These are phyloP conservation scores for Leptinotarsa haldemani DNA, from an alignment of 2,888 invertebrate genomes.

Conservation along the genomic window DNA sequence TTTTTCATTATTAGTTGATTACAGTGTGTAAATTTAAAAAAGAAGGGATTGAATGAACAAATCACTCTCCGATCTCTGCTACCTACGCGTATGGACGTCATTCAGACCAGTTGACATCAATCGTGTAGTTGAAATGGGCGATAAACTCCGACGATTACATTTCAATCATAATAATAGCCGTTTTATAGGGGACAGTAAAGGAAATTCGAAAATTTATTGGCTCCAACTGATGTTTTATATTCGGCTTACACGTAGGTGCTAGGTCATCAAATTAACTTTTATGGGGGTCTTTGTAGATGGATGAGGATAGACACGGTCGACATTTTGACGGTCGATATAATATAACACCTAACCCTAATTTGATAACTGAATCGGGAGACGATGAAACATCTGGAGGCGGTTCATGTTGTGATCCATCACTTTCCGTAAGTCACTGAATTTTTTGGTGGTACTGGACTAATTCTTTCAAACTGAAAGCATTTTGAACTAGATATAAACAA, in stretches of 20 bases:
- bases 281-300: not conserved
- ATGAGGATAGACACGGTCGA: not conserved
- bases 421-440: too few relatives aligned
- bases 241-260: conserved; percentile 13
- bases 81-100: not conserved
- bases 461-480: too few relatives aligned
- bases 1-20: too few relatives aligned
- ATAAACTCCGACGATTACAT: conserved; percentile 12
- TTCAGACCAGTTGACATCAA: conserved; percentile 7
- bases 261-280: conserved; percentile 14
- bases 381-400: too few relatives aligned
- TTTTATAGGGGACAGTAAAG: conserved; percentile 7
- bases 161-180: conserved; percentile 22
- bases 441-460: too few relatives aligned
- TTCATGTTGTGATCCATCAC: too few relatives aligned
- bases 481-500: too few relatives aligned
- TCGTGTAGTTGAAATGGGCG: not conserved
- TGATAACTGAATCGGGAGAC: too few relatives aligned
- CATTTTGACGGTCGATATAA: too few relatives aligned
- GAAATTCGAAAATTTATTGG: conserved; percentile 18
- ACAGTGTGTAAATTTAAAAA: too few relatives aligned
- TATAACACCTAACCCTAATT: too few relatives aligned
- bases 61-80: too few relatives aligned
- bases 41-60: not conserved
- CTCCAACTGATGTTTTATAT: conserved; percentile 7